Base-by-base conservation (phyloP, 2,113 vertebrate genomes). In the Pituophis catenifer region DNA sequence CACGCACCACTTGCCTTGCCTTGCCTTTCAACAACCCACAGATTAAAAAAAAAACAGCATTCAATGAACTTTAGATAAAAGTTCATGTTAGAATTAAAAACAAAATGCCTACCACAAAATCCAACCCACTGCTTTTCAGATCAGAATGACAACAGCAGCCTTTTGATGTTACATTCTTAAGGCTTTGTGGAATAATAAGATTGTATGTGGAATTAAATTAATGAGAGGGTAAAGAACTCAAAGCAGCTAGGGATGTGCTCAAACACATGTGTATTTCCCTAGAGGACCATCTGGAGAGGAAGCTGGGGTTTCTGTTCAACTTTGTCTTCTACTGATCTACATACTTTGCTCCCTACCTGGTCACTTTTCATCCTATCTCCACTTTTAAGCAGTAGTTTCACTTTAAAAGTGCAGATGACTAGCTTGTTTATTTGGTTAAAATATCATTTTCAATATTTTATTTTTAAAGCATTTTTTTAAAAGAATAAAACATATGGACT, bases 141-240 rank as follows among this genome's bases (percentile, higher is more conserved):
- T 50, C 70, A 54, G 52, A 33, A 55, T 53, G 70, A 29, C 44
- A 55, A 70, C n/a, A 62, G 23, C 48, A 59, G n/a, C 44, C 57
- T 62, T 33, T 59, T 53, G 48, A 54, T 54, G 86, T 26, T 87
- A 87, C 55, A 13, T 86, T 86, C 65, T 86, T 89, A 29, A 33
- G 13, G 44, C 33, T 23, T 93, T 62, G 89, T 48, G 19, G 11
- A 48, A 54, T 58, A 88, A 38, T 33, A 50, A 29, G n/a, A 15
- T 52, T 53, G 70, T 52, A 33, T 70, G 50, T 89, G 86, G 87
- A 57, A 81, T 89, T 75, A 89, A 89, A 89, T 44, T 89, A 89
- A 92, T 81, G 48, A 57, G 92, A 58, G 59, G 33, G 33, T 92
- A 29, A 44, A 75, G 26, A 75, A 53, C n/a, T 65, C 58, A 75